phyloP scores from a whole-genome alignment of 2,888 invertebrate genomes.

The Thymelicus acteon region DNA sequence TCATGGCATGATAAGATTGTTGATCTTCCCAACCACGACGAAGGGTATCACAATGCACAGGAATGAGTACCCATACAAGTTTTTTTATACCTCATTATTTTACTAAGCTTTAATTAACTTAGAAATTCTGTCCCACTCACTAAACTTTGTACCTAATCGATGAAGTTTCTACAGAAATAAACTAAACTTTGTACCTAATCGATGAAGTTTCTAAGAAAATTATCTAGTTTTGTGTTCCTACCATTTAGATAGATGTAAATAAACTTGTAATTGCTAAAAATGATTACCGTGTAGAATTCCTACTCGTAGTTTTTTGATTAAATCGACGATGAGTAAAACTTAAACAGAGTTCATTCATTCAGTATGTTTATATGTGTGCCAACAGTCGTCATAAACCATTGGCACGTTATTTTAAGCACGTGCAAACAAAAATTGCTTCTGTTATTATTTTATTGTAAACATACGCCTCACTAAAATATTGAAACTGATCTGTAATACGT shows the following conservation, averaged over 20 bases:
- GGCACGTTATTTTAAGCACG: constrained; percentile 41
- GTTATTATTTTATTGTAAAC: constrained; percentile 37
- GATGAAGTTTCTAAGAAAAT: no score
- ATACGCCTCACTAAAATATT: constrained; percentile 16
- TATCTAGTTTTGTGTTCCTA: no score
- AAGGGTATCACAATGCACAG: no score
- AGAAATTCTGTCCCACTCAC: no score
- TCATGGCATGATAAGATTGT: no score
- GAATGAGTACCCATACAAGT: no score
- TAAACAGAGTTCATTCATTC: constrained; percentile 44
- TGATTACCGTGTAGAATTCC: not conserved
- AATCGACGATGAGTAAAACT: constrained; percentile 3
- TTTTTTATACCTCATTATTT: no score
- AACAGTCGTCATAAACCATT: constrained; percentile 42
- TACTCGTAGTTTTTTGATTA: not conserved
- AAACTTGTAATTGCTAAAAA: not conserved
- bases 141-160: no score
- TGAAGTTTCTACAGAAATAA: no score
- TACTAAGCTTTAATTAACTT: no score
- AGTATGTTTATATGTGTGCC: constrained; percentile 43
- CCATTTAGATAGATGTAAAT: not conserved
- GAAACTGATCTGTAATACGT: constrained; percentile 1
- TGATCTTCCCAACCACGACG: no score
- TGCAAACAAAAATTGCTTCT: constrained; percentile 34
- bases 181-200: no score